A percentile compares a stretch with the other conserved stretches of the same genome.
These are phyloP conservation scores for Strigamia maritima DNA, from an alignment of 2,888 invertebrate genomes.

Conservation along the genomic window DNA sequence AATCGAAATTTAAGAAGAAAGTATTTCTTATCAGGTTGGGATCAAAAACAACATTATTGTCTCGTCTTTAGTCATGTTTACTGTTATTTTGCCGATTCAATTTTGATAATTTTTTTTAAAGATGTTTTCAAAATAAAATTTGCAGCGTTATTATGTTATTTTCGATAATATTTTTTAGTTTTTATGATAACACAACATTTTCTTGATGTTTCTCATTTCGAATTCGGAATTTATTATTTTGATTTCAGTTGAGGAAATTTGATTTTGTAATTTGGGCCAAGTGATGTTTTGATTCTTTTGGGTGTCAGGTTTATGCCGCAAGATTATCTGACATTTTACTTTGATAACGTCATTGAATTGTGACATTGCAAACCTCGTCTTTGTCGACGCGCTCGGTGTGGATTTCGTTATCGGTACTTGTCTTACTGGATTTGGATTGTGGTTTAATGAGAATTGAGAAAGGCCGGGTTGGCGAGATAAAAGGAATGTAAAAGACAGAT, in stretches of 20 bases:
- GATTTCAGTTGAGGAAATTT: not conserved
- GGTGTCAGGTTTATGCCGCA: not conserved
- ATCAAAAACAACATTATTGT: too few species aligned
- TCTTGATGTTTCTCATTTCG: too few species aligned
- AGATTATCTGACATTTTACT: constrained; percentile 20
- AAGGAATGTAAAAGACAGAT: constrained; percentile 24
- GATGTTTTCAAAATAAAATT: too few species aligned
- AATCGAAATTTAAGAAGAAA: too few species aligned
- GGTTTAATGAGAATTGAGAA: constrained; percentile 32
- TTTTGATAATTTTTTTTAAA: too few species aligned
- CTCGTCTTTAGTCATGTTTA: too few species aligned
- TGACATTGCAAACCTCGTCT: constrained; percentile 2
- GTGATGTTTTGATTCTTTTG: not conserved
- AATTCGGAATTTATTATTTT: too few species aligned
- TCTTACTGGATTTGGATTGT: constrained; percentile 31
- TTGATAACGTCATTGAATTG: constrained; percentile 27
- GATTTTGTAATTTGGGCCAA: not conserved
- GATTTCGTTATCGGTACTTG: constrained; percentile 23
- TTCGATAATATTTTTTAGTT: too few species aligned
- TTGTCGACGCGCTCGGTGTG: not conserved
- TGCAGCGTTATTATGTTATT: too few species aligned
- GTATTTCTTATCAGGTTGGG: too few species aligned
- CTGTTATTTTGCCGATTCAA: too few species aligned
- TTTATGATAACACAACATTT: too few species aligned
- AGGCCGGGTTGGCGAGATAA: constrained; percentile 11